Conservation (phyloP, 1,140 invertebrate species). For the Conus betulinus region DNA sequence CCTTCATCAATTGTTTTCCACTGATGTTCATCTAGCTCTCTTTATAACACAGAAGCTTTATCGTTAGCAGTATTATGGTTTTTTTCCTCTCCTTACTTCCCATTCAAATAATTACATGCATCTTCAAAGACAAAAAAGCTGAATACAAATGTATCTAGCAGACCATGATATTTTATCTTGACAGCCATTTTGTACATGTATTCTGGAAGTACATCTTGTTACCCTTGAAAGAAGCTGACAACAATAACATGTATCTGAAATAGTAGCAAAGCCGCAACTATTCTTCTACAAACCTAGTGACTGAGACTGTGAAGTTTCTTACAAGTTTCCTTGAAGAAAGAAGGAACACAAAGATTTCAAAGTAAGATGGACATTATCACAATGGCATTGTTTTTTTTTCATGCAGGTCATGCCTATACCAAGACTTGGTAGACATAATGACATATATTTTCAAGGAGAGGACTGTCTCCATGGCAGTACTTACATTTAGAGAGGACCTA, state of each 20-base stretch:
- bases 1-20: no score
- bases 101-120: no score
- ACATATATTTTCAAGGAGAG: not conserved
- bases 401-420: constrained; percentile 3
- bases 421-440: not conserved
- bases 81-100: no score
- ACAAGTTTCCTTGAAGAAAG: not conserved
- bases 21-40: no score
- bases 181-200: no score
- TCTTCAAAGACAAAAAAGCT: no score
- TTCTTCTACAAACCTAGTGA: not conserved
- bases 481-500: constrained; percentile 52
- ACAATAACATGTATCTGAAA: not conserved
- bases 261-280: not conserved
- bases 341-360: not conserved
- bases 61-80: no score
- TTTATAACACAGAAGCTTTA: no score
- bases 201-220: no score
- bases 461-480: constrained; percentile 30
- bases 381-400: not conserved
- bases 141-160: no score
- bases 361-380: not conserved
- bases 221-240: not conserved
- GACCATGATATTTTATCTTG: no score
- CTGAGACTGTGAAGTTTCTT: not conserved